phyloP scores from a whole-genome alignment of 1,140 invertebrate species.

The Lordiphosa collinella region DNA sequence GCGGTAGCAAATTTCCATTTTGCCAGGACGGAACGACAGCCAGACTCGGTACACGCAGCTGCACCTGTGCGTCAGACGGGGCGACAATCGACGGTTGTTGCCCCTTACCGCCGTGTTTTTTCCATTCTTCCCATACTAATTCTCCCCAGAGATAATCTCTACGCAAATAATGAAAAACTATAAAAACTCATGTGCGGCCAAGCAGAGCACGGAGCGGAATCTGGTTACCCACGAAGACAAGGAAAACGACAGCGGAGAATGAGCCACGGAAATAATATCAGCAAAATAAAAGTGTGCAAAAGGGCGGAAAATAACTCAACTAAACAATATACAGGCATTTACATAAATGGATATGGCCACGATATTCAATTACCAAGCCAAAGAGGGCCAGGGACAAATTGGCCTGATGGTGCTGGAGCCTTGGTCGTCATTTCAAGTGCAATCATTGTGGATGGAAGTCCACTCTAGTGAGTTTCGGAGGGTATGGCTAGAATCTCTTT shows the following conservation, averaged over 20 bases:
- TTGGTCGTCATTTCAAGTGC: too few species aligned
- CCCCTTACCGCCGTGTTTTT: conserved; percentile 8
- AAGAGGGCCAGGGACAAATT: not conserved
- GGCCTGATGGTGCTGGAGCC: too few species aligned
- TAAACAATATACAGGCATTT: conserved; percentile 77
- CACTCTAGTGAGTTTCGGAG: too few species aligned
- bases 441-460: too few species aligned
- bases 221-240: conserved; percentile 2
- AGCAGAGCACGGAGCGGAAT: conserved; percentile 16
- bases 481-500: too few species aligned
- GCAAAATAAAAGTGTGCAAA: conserved; percentile 74
- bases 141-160: conserved; percentile 69
- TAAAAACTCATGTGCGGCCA: conserved; percentile 69
- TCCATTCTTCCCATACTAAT: conserved; percentile 37
- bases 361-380: conserved; percentile 64
- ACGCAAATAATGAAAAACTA: conserved; percentile 77
- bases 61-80: conserved; percentile 43
- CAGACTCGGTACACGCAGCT: conserved; percentile 22
- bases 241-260: conserved; percentile 16
- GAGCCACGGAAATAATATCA: conserved; percentile 61
- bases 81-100: conserved; percentile 60
- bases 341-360: conserved; percentile 70
- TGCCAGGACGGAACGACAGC: conserved; percentile 26
- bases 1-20: conserved; percentile 76
- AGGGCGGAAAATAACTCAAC: conserved; percentile 74